Conservation (phyloP, 2,797 vertebrate genomes). For the Atherinosoma microstoma region DNA sequence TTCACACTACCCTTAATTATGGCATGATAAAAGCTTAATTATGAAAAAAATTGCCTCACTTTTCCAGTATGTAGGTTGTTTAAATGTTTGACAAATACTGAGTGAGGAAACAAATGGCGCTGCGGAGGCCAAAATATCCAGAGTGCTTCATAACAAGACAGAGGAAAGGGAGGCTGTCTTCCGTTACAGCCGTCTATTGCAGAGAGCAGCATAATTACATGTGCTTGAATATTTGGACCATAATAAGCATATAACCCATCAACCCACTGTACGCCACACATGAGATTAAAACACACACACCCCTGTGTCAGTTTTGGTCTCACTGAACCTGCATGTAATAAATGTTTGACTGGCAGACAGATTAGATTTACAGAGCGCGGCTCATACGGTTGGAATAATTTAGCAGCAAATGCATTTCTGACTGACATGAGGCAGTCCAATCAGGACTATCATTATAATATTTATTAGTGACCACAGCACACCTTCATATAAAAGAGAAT, state of each 20-base stretch:
- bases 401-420: conserved; percentile 37
- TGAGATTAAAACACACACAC: conserved; percentile 12
- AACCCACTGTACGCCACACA: conserved; percentile 6
- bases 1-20: conserved; percentile 78
- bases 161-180: not conserved
- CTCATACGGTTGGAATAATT: conserved; percentile 21
- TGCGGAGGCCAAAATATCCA: not conserved
- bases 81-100: conserved; percentile 49
- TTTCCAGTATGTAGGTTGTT: conserved; percentile 52
- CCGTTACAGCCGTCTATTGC: not conserved
- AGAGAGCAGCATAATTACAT: conserved; percentile 1
- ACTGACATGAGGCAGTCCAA: conserved; percentile 38
- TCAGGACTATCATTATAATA: conserved; percentile 51
- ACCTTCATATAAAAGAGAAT: conserved; percentile 27
- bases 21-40: conserved; percentile 69
- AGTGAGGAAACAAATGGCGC: conserved; percentile 13
- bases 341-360: conserved; percentile 6
- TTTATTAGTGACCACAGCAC: conserved; percentile 37
- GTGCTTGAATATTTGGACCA: conserved; percentile 29
- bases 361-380: conserved; percentile 15
- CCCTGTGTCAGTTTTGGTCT: conserved; percentile 5
- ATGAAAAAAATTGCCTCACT: conserved; percentile 48
- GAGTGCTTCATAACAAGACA: not conserved
- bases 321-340: not conserved
- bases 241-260: conserved; percentile 28